phyloP scores from a whole-genome alignment of 2,888 invertebrate genomes.

The Latrodectus elegans region DNA sequence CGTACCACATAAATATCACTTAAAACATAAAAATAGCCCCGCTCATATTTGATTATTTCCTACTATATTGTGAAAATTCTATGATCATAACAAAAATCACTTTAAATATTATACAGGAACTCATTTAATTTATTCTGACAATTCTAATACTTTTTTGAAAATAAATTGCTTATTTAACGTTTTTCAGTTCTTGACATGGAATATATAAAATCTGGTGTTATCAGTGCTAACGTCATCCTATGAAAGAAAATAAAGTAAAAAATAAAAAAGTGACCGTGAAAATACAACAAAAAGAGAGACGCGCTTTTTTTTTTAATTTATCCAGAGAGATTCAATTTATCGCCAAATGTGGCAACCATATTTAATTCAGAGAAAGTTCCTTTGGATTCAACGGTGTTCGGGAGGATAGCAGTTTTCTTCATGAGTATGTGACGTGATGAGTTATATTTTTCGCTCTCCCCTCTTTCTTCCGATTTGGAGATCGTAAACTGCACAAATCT shows the following conservation, averaged over 20 bases:
- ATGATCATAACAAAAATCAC: too few relatives aligned
- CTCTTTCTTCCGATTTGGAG: neutral
- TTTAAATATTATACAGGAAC: too few relatives aligned
- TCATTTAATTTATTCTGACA: too few relatives aligned
- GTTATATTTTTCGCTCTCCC: conserved; percentile 13
- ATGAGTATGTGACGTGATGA: neutral
- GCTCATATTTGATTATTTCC: too few relatives aligned
- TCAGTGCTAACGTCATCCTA: neutral
- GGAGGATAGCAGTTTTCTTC: conserved; percentile 31
- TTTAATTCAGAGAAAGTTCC: conserved; percentile 16
- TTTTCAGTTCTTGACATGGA: neutral
- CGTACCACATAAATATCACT: too few relatives aligned
- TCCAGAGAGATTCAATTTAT: neutral
- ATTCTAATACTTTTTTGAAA: neutral
- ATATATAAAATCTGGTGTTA: neutral
- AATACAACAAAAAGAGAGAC: neutral
- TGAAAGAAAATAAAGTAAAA: neutral
- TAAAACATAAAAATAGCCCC: too few relatives aligned
- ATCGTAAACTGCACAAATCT: too few relatives aligned
- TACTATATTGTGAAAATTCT: too few relatives aligned
- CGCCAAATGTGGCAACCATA: conserved; percentile 36
- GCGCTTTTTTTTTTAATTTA: neutral
- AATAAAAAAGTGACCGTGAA: neutral
- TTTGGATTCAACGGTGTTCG: conserved; percentile 5
- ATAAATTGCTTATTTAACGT: neutral